Evolutionary conservation across 2,113 vertebrate genomes (phyloP), one percentile per base, ranked within the genome.

Genomic region (Mus pahari): DNA sequence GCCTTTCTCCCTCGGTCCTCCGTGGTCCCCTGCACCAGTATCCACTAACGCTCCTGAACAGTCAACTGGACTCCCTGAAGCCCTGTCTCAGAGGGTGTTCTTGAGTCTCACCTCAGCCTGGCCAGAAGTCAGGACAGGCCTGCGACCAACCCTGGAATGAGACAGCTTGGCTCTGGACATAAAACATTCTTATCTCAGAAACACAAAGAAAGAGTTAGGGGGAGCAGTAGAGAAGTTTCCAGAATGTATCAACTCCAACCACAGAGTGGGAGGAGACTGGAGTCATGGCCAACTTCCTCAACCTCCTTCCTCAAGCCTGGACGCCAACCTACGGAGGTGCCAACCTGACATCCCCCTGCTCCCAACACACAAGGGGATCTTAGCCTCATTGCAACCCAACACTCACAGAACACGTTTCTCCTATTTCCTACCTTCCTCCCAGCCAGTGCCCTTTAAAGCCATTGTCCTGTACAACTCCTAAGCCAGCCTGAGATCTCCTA

Each of bases 111-210:
- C 62, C 39, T 31, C 53, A 70, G 22, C 24, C 31, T 36, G 48
- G 33, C 77, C n/a, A 94, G 7, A 66, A 14, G 36, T 31, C 42
- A 71, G 83, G 19, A 82, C 19, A 92, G 73, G 77, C 48, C 53
- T 53, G 1, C 39, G 33, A 8, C 19, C 81, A 90, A 39, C n/a
- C 58, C 53, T 11, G 33, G 58, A 7, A 78, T 17, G 58, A 90
- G 31, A 81, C 48, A 58, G 28, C 50, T 60, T 74, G 26, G 20
- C 75, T 90, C 75, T 94, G 64, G 71, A 95, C 73, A 92, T 36
- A 82, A 68, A 90, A 22, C 50, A 36, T 86, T 28, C 36, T 36
- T 31, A 78, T 22, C 71, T 48, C 39, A 33, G 39, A 58, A 84
- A 60, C 64, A 84, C 83, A 31, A 82, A 20, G n/a, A 71, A 31